Base-by-base conservation (phyloP, 2,113 vertebrate genomes). In the Crocuta crocuta region DNA sequence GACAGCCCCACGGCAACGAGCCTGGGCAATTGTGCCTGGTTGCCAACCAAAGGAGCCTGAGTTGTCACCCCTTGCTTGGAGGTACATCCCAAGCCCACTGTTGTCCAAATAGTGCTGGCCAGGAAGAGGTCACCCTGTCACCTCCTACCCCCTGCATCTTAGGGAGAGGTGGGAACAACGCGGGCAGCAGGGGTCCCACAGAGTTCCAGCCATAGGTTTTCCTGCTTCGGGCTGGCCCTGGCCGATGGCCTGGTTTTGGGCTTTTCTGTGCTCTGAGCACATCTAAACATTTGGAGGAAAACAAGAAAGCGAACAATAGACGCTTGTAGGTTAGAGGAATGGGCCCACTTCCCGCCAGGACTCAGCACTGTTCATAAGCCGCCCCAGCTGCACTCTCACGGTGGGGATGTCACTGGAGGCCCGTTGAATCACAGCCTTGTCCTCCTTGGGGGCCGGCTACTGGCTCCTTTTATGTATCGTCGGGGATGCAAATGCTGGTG, bases 301-400 rank as follows among this genome's bases (percentile, higher is more conserved):
- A 98, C 98, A 99, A 98, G 98, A 97, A 98, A 97, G 94, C 82
- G 96, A 99, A 99, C 98, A 99, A 99, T 98, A 98, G 98, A 85
- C 93, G 93, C 96, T 98, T 99, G 98, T 98, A 97, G 98, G 91
- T 95, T 98, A 89, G 97, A 98, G 97, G 98, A 98, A 96, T 98
- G 98, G 97, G 91, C 94, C 35, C 89, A 93, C 97, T 98, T 98
- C 97, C 98, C 97, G 97, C 95, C 95, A 97, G 97, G 98, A 98
- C 96, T 85, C 96, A 78, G 95, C 87, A 39, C 93, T 98, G 98
- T 97, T 98, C 95, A 97, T 98, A 98, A 98, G 98, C 97, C 76
- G 84, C 85, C 95, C 96, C 98, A 99, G 98, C 98, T 99, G 98
- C 63, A 31, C 98, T 98, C 98, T 98, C 98, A 98, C 71, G 93